Percentiles rank a stretch among this genome's conserved stretches.
phyloP scores from a whole-genome alignment of 2,797 vertebrate genomes.

The Pempheris klunzingeri region DNA sequence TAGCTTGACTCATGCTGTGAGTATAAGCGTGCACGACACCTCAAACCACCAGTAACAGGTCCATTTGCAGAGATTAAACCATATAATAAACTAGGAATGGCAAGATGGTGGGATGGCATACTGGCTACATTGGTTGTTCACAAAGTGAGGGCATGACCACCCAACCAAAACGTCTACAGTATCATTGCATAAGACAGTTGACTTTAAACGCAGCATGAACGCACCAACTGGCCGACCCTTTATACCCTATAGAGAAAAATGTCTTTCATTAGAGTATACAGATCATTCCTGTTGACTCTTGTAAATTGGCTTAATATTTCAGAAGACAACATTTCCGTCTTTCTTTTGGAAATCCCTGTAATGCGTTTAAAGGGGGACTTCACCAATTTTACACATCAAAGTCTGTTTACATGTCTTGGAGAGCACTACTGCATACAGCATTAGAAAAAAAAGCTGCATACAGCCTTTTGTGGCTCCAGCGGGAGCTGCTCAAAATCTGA shows the following conservation, averaged over 20 bases:
- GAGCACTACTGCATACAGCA: too few species aligned
- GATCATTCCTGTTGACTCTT: not conserved
- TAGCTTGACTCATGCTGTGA: not conserved
- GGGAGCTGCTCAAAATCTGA: not conserved
- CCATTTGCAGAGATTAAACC: not conserved
- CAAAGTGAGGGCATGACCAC: not conserved
- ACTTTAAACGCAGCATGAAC: not conserved
- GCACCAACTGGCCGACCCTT: not conserved
- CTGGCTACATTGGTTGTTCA: not conserved
- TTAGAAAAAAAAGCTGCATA: too few species aligned
- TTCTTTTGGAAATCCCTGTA: too few species aligned
- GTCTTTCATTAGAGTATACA: not conserved
- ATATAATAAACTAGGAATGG: not conserved
- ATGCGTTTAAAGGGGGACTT: too few species aligned
- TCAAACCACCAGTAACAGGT: conserved; percentile 1
- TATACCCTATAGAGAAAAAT: too few species aligned
- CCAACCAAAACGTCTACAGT: not conserved
- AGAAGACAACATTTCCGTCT: too few species aligned
- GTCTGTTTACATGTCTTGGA: too few species aligned
- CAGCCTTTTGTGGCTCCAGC: not conserved
- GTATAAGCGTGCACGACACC: not conserved
- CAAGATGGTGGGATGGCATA: not conserved
- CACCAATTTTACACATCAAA: too few species aligned
- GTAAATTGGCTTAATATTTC: not conserved
- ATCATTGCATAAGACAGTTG: not conserved